Evolutionary conservation across 2,113 vertebrate genomes (phyloP).

Genomic region (Channa argus): DNA sequence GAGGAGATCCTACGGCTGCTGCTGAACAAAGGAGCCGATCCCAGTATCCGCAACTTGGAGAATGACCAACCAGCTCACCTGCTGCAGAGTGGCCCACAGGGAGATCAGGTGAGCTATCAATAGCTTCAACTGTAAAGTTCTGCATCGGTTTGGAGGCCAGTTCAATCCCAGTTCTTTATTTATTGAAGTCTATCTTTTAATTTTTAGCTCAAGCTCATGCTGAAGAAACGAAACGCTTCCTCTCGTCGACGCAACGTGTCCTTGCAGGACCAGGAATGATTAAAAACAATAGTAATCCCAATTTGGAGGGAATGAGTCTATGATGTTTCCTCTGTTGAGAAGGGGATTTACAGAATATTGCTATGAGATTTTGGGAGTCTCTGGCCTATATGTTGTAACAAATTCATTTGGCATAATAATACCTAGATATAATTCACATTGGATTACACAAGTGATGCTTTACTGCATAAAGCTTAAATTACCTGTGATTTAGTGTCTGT

Average conservation of each 20-base stretch:
- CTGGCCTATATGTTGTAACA: slow-evolving; percentile 13
- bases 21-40: slow-evolving; percentile 87
- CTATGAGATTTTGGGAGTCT: slow-evolving; percentile 57
- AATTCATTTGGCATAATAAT: slow-evolving; percentile 18
- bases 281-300: slow-evolving; percentile 80
- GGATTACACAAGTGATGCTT: slow-evolving; percentile 45
- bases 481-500: not conserved
- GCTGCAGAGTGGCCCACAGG: slow-evolving; percentile 84
- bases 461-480: slow-evolving; percentile 16
- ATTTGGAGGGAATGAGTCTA: slow-evolving; percentile 63
- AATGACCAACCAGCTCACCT: slow-evolving; percentile 91
- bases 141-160: too few species aligned
- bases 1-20: slow-evolving; percentile 86
- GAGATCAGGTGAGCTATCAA: slow-evolving; percentile 84
- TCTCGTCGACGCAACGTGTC: slow-evolving; percentile 83
- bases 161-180: not conserved
- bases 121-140: not conserved
- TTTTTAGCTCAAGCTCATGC: slow-evolving; percentile 88
- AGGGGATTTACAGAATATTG: slow-evolving; percentile 46
- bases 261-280: slow-evolving; percentile 85
- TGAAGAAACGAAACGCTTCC: slow-evolving; percentile 88
- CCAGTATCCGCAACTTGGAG: slow-evolving; percentile 91
- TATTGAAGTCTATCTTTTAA: not conserved
- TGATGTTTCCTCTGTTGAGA: slow-evolving; percentile 57
- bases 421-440: slow-evolving; percentile 44